A percentile compares a stretch with the other conserved stretches of the same genome.
These are phyloP conservation scores for Drosophila ananassae DNA, from an alignment of 1,140 invertebrate genomes.

Conservation along the genomic window DNA sequence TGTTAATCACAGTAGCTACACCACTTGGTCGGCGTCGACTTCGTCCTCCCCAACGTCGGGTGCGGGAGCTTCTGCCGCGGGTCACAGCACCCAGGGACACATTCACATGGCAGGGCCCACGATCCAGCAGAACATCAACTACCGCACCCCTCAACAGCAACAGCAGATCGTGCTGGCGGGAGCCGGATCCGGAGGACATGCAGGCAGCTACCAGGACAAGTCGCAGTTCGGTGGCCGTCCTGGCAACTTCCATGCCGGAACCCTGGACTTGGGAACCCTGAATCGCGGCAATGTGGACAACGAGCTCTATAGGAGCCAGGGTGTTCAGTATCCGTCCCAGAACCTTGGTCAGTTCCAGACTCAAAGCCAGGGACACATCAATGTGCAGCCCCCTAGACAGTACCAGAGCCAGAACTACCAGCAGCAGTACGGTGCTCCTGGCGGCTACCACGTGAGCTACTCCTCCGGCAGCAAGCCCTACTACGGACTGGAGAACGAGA, in stretches of 20 bases:
- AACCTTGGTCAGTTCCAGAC: constrained; percentile 11
- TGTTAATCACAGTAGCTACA: constrained; percentile 54
- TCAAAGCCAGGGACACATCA: constrained; percentile 24
- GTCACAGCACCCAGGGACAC: constrained; percentile 68
- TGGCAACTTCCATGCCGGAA: constrained; percentile 64
- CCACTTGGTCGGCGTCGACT: constrained; percentile 18
- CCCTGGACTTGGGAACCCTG: constrained; percentile 65
- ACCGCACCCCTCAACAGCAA: constrained; percentile 12
- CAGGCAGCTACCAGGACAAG: constrained; percentile 31
- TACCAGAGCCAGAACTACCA: constrained; percentile 27
- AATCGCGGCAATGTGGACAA: constrained; percentile 73
- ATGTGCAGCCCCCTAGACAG: neutral
- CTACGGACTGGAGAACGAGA: constrained; percentile 73
- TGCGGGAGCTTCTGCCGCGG: constrained; percentile 21
- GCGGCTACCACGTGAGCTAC: constrained; percentile 43
- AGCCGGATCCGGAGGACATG: constrained; percentile 7
- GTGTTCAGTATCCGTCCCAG: neutral
- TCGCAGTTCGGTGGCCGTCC: constrained; percentile 49
- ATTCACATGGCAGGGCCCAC: constrained; percentile 65
- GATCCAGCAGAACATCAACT: constrained; percentile 16
- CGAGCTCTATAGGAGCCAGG: constrained; percentile 51
- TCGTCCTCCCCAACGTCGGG: constrained; percentile 2
- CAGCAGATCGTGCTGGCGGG: constrained; percentile 44
- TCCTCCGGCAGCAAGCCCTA: constrained; percentile 68
- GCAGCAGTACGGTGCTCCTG: constrained; percentile 19